phyloP scores from a whole-genome alignment of 1,140 invertebrate species.

The Lepidurus packardi region DNA sequence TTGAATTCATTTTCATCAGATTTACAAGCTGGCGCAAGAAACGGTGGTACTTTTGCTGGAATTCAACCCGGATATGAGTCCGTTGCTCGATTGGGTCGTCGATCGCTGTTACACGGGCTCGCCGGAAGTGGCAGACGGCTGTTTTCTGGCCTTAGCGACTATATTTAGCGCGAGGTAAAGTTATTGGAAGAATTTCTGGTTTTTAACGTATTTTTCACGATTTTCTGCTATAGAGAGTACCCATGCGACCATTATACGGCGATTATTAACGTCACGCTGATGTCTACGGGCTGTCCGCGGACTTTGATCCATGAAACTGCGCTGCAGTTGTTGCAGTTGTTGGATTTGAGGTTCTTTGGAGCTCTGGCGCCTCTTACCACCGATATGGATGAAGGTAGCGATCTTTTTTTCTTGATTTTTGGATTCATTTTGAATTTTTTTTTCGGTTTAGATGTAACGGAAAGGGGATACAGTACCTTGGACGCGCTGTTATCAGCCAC shows the following conservation, averaged over 20 bases:
- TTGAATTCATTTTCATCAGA: slow-evolving; percentile 50
- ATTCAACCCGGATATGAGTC: slow-evolving; percentile 90
- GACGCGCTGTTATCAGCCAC: slow-evolving; percentile 76
- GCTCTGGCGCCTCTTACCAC: slow-evolving; percentile 59
- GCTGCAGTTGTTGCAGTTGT: slow-evolving; percentile 82
- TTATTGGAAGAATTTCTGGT: background rate
- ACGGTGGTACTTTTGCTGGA: slow-evolving; percentile 90
- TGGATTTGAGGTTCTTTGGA: slow-evolving; percentile 93
- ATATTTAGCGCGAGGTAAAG: slow-evolving; percentile 89
- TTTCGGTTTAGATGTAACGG: slow-evolving; percentile 11
- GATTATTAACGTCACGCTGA: slow-evolving; percentile 92
- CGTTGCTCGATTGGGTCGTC: slow-evolving; percentile 93
- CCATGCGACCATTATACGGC: slow-evolving; percentile 97
- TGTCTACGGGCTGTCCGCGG: slow-evolving; percentile 90
- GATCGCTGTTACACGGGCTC: slow-evolving; percentile 92
- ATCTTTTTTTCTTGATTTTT: background rate
- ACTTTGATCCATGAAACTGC: slow-evolving; percentile 87
- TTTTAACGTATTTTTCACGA: background rate
- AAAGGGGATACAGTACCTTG: slow-evolving; percentile 51
- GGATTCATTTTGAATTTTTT: background rate
- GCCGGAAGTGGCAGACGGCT: slow-evolving; percentile 84
- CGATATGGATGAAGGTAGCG: slow-evolving; percentile 24
- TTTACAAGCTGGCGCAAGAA: slow-evolving; percentile 83
- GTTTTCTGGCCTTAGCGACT: slow-evolving; percentile 88
- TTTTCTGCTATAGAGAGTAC: slow-evolving; percentile 70